Evolutionary conservation across 1,140 invertebrate species (phyloP).

Genomic region (Bacillus rossius): DNA sequence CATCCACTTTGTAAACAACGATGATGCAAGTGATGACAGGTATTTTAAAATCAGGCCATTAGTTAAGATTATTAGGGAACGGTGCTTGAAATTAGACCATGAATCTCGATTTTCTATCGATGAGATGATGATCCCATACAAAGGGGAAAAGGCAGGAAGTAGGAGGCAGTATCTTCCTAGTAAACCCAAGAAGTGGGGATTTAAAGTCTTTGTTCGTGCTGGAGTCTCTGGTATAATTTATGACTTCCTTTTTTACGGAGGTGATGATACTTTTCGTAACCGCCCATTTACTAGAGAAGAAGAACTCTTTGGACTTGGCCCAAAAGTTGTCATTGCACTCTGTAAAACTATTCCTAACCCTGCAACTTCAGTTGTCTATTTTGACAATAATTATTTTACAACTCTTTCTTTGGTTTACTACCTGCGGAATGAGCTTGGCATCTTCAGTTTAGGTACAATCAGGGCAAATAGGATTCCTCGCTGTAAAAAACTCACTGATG

Average conservation of each 20-base stretch:
- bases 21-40: neutral
- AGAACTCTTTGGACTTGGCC: neutral
- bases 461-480: neutral
- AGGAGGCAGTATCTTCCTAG: constrained; percentile 29
- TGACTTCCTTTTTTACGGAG: constrained; percentile 23
- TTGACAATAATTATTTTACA: constrained; percentile 8
- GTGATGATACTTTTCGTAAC: constrained; percentile 7
- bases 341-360: neutral
- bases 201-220: constrained; percentile 26
- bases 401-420: neutral
- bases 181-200: constrained; percentile 32
- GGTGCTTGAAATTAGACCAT: constrained; percentile 25
- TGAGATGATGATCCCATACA: constrained; percentile 34
- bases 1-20: no score
- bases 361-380: neutral
- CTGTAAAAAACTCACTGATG: no score
- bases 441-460: neutral
- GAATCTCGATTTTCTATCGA: constrained; percentile 35
- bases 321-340: constrained; percentile 1
- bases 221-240: constrained; percentile 20
- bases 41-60: constrained; percentile 17
- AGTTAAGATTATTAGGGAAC: constrained; percentile 17
- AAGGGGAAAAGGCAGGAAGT: constrained; percentile 19
- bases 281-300: neutral
- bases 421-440: neutral